A percentile compares a stretch with the other conserved stretches of the same genome.
Conservation (phyloP, 2,797 vertebrate genomes). For the Chelmon rostratus region DNA sequence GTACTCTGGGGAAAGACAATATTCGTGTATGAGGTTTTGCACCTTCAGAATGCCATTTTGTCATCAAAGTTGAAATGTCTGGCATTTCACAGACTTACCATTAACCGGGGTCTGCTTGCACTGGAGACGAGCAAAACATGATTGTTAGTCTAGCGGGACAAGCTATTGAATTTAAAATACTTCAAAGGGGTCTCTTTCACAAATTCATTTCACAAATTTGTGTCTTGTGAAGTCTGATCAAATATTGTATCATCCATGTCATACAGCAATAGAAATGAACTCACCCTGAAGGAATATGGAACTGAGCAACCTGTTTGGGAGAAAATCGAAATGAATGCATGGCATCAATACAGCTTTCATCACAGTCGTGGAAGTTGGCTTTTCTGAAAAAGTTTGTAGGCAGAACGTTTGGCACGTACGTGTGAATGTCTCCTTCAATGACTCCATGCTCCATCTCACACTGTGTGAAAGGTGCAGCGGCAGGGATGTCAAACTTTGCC, state of each 20-base stretch:
- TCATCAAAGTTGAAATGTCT: not conserved
- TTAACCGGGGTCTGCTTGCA: conserved; percentile 38
- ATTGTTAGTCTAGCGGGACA: conserved; percentile 20
- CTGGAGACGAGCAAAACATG: conserved; percentile 42
- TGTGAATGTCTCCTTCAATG: conserved; percentile 47
- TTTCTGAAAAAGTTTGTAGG: not conserved
- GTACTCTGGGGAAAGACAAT: conserved; percentile 42
- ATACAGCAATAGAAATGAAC: not conserved
- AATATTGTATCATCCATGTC: too few relatives aligned
- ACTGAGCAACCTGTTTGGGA: conserved; percentile 47
- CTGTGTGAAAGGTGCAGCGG: not conserved
- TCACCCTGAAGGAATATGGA: conserved; percentile 42
- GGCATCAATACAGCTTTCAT: conserved; percentile 4
- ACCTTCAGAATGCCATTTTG: not conserved
- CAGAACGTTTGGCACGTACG: conserved; percentile 20
- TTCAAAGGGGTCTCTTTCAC: too few relatives aligned
- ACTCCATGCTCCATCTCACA: conserved; percentile 41
- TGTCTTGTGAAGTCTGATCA: not conserved
- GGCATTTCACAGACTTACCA: conserved; percentile 44
- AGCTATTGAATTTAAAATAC: not conserved
- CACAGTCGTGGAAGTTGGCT: not conserved
- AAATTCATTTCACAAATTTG: not conserved
- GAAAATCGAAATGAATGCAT: not conserved
- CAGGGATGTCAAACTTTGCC: conserved; percentile 47
- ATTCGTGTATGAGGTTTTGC: conserved; percentile 3